Conservation (phyloP, 2,113 vertebrate species). For the Charina bottae region DNA sequence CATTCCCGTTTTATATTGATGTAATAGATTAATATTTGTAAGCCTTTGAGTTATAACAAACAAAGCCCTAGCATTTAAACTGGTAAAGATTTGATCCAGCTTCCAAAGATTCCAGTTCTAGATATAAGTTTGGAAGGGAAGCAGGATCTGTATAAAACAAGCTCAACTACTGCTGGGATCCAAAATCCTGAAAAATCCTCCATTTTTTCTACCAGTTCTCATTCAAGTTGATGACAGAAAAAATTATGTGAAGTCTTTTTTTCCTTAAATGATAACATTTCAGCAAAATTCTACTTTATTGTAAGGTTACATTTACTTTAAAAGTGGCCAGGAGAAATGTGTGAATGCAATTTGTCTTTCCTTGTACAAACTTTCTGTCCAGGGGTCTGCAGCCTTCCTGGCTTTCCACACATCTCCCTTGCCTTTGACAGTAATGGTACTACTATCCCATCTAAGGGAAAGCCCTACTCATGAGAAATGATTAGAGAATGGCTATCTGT, state of each 20-base stretch:
- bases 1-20: neutral
- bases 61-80: neutral
- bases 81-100: neutral
- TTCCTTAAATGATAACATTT: neutral
- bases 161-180: neutral
- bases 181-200: neutral
- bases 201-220: neutral
- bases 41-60: neutral
- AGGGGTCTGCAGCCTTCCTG: neutral
- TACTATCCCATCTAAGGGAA: neutral
- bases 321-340: neutral
- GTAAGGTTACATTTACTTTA: too few species aligned
- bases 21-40: neutral
- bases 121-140: neutral
- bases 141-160: neutral
- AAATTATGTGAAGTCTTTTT: too few species aligned
- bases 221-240: neutral
- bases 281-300: neutral
- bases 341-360: neutral
- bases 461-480: neutral
- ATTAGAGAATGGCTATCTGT: neutral
- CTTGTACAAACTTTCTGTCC: neutral
- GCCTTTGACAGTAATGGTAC: neutral
- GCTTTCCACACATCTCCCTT: neutral
- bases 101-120: neutral